These are phyloP conservation scores for Rhagium mordax DNA, from an alignment of 2,888 invertebrate species.

Conservation along the genomic window DNA sequence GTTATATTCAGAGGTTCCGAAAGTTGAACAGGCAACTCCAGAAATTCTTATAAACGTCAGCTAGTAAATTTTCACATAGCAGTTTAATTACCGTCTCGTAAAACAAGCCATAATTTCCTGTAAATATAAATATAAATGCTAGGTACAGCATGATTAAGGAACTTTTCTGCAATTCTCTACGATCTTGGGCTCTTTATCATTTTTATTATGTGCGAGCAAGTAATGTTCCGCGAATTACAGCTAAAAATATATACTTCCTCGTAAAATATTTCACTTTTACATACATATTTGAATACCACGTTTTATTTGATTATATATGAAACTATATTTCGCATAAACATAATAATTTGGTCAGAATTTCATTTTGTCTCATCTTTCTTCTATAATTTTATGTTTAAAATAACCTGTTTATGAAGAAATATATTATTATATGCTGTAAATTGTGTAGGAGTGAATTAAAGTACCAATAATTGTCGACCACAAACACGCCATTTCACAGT, in stretches of 20 bases:
- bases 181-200: slow-evolving; percentile 11
- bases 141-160: background rate
- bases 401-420: too few relatives aligned
- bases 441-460: too few relatives aligned
- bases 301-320: too few relatives aligned
- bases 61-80: background rate
- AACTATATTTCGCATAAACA: background rate
- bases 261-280: slow-evolving; percentile 1
- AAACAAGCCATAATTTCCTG: slow-evolving; percentile 6
- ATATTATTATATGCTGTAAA: too few relatives aligned
- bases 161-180: background rate
- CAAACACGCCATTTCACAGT: too few relatives aligned
- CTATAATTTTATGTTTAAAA: too few relatives aligned
- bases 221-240: background rate
- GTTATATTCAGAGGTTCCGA: background rate
- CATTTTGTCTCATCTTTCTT: too few relatives aligned
- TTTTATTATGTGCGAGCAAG: background rate
- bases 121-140: background rate
- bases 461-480: too few relatives aligned
- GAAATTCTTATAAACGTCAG: background rate
- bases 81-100: slow-evolving; percentile 2
- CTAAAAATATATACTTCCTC: background rate
- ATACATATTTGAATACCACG: background rate
- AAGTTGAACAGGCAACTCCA: background rate
- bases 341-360: too few relatives aligned